Evolutionary conservation across 1,140 invertebrate genomes (phyloP), one percentile per base, ranked within the genome.

Genomic region (Mylabris phalerata): DNA sequence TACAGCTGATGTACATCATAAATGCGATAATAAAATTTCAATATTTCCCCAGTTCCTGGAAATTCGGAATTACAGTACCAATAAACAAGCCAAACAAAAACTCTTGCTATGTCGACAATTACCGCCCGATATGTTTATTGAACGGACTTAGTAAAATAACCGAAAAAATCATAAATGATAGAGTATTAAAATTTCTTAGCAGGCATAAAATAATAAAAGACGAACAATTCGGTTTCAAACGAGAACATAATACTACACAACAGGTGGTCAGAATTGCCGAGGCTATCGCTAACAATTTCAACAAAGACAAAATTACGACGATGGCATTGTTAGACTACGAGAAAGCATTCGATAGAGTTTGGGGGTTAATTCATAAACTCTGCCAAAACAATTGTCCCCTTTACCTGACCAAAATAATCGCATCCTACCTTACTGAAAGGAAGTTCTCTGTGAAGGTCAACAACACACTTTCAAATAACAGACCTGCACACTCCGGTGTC

Each of bases 1-100:
- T 32, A 2, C 5, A 44, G 41, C 38, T 11, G 32, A 32, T 7
- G 9, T 27, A 48, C 26, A 63, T 68, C 13, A 63, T 65, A 7
- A 74, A 74, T 45, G 61, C 49, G 4, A 58, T 59, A 10, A 11
- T 75, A 0, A 65, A 54, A 55, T 32, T 69, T 2, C 26, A 42
- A 3, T 69, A 75, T 45, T 75, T 74, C 49, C 67, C 73, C 0
- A 5, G 9, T 0, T 0, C 4, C 1, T 75, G 71, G 72, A 77
- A 77, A 68, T 48, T 59, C 11, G 73, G 69, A 2, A 71, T 55
- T 4, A 59, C 75, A 7, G 64, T 75, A 6, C 60, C 71, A 0
- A 70, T 76, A 26, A 66, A 44, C 0, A 76, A 77, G 65, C 68
- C 70, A 1, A 66, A 69, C 6, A 78, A 19, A 67, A 51, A 67